Base-by-base conservation (phyloP, 2,888 invertebrate species). In the Volucella bombylans region DNA sequence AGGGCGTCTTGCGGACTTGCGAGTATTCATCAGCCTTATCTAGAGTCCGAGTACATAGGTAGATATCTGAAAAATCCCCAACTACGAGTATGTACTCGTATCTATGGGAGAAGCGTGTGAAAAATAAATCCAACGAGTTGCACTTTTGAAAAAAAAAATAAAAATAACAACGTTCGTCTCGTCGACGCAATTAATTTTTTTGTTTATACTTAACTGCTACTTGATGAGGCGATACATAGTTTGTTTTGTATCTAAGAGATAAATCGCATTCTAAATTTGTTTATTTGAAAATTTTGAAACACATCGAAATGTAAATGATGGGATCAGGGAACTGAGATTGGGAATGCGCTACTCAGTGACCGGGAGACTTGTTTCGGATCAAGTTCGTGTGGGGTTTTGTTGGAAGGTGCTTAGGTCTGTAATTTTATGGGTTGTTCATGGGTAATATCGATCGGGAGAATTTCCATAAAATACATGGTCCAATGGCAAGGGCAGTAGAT, bases 401-500 rank as follows among this genome's bases (percentile, higher is more conserved):
- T 18, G 18, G 12, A 38, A 41, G 31, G 6, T 31, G 31, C 31
- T 31, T 31, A 31, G 31, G 6, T 31, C 6, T 57, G 8, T 12
- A 45, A 50, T 68, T 85, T 85, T 72, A 81, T 81, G 39, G 62
- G 45, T 39, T 81, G 71, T 76, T 76, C 67, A 65, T 52, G 69
- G 62, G 71, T 59, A 67, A 72, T 62, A 80, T 72, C 15, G 78
- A 82, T 69, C 50, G 49, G 41, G n/a, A 8, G 52, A 54, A 85
- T 85, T 85, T 76, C 74, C 80, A 85, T 85, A 85, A 80, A 67
- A 80, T 83, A 43, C 31, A 76, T 71, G n/a, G 81, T 85, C 76
- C 71, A 76, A 31, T 73, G 39, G 47, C 50, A 18, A 49, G n/a
- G 72, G 85, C 73, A 81, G 76, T 80, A 76, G 74, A 81, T 85